A percentile compares a stretch with the other conserved stretches of the same genome.
Conservation (phyloP, 35 echinoderm and acorn worm species). For the Eucidaris tribuloides region DNA sequence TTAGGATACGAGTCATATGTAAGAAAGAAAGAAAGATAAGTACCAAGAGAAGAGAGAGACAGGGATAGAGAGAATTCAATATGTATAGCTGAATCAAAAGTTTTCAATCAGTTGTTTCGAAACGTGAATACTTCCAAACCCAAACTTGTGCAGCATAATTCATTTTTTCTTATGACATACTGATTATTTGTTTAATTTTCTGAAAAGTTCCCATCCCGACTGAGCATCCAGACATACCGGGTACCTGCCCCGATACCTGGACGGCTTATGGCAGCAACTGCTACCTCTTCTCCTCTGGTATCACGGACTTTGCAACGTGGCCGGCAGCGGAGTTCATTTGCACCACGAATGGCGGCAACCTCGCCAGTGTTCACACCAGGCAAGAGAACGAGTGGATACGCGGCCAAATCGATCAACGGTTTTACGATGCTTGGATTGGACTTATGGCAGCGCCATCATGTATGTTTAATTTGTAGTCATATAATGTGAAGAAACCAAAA, state of each 20-base stretch:
- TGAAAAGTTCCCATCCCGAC: conserved; percentile 70
- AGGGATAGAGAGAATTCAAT: too few species aligned
- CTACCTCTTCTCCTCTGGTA: conserved; percentile 22
- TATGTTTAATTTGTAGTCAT: too few species aligned
- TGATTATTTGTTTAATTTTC: too few species aligned
- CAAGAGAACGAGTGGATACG: conserved; percentile 66
- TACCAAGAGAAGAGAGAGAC: too few species aligned
- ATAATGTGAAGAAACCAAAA: too few species aligned
- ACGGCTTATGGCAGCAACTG: conserved; percentile 71
- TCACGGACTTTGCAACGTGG: conserved; percentile 26
- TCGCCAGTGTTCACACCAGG: conserved; percentile 62
- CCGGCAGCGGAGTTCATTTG: conserved; percentile 57
- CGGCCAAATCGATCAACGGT: neutral
- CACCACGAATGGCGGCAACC: conserved; percentile 28
- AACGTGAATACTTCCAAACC: too few species aligned
- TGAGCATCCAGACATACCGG: conserved; percentile 57
- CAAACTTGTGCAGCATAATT: too few species aligned
- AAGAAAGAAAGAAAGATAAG: too few species aligned
- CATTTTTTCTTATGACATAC: too few species aligned
- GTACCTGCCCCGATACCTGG: conserved; percentile 55
- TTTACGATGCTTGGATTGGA: neutral
- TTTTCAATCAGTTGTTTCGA: too few species aligned
- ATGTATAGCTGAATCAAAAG: too few species aligned
- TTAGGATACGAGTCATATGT: too few species aligned
- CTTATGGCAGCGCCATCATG: conserved; percentile 1